Base-by-base conservation (phyloP, 1,140 invertebrate species). In the Aplysia californica region DNA sequence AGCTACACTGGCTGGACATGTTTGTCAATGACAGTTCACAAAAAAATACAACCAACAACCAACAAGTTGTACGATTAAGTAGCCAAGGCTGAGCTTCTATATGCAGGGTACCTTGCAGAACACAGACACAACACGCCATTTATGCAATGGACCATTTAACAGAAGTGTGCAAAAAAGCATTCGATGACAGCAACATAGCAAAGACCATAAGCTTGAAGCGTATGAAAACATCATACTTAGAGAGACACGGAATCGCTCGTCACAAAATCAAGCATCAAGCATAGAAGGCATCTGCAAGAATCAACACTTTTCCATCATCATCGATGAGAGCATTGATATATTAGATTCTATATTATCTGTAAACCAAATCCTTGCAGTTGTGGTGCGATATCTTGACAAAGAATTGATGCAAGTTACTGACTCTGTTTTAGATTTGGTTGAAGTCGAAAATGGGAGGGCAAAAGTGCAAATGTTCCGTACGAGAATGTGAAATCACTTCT, bases 281-380 rank as follows among this genome's bases (percentile, higher is more conserved):
- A 50, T 50, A 50, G 44, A 50, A 15, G 44, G n/a, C 44, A 50
- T 50, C 10, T 50, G 44, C 44, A 50, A n/a, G 44, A 50, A 50
- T 15, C 44, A 50, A n/a, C n/a, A 50, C n/a, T 50, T 50, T 50
- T 50, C 44, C 44, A 50, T 50, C 10, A 50, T 61, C 10, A 61
- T 61, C 29, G 58, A 61, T 61, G 58, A 61, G 29, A 61, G 58
- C 29, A 61, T 26, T 61, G 58, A 61, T 61, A 61, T 61, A 23
- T 61, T n/a, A n/a, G n/a, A n/a, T n/a, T n/a, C n/a, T n/a, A n/a
- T n/a, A n/a, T n/a, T n/a, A n/a, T n/a, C 58, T 18, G 58, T 61
- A 6, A 23, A 20, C 20, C 58, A 61, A 61, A 31, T 61, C 6
- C 29, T 61, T 20, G 58, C 58, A 18, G 58, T 61, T 10, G 58